phyloP scores from a whole-genome alignment of 2,888 invertebrate species.

The Oscheius sp. region DNA sequence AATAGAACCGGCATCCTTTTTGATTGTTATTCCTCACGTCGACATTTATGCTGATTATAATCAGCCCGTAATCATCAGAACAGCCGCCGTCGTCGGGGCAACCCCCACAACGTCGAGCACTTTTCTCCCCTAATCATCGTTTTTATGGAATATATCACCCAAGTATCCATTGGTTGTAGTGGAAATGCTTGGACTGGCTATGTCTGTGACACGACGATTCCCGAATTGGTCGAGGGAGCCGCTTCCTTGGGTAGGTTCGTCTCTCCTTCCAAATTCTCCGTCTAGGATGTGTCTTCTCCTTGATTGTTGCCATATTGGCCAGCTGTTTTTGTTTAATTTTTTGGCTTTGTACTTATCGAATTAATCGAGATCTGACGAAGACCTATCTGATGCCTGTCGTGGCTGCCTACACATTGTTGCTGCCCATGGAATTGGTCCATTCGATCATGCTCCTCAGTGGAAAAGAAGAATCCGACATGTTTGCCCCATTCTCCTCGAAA shows the following conservation, averaged over 20 bases:
- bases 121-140: background rate
- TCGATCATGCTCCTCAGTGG: background rate
- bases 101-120: background rate
- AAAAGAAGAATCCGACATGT: background rate
- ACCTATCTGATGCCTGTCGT: constrained; percentile 17
- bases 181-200: constrained; percentile 16
- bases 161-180: background rate
- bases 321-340: constrained; percentile 4
- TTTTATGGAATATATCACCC: constrained; percentile 11
- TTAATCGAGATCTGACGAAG: constrained; percentile 19
- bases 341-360: constrained; percentile 4
- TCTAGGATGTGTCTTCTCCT: constrained; percentile 6
- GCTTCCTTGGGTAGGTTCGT: constrained; percentile 1
- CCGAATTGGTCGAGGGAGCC: constrained; percentile 16
- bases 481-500: background rate
- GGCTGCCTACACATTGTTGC: constrained; percentile 4
- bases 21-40: background rate
- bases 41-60: background rate
- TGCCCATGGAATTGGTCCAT: constrained; percentile 13
- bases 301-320: background rate
- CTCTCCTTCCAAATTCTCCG: background rate
- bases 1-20: background rate
- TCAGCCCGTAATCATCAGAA: background rate
- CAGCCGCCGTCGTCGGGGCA: constrained; percentile 6
- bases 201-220: constrained; percentile 5